phyloP scores from a whole-genome alignment of 2,113 vertebrate genomes.

The Nycticorax nycticorax region DNA sequence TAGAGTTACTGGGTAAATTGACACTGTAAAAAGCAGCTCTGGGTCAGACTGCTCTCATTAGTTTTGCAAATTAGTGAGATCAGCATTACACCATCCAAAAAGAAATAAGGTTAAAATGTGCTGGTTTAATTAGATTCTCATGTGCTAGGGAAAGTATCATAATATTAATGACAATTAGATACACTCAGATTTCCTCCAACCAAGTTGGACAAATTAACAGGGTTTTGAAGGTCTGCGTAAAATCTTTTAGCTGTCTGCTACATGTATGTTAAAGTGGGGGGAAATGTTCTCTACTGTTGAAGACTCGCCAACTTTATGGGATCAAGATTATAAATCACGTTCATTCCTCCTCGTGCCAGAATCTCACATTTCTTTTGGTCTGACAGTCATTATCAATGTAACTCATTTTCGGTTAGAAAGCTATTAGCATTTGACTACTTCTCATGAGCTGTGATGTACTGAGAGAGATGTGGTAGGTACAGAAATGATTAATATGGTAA shows the following conservation, averaged over 20 bases:
- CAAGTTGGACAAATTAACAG: neutral
- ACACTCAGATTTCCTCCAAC: neutral
- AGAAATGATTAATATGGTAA: neutral
- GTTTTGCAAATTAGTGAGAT: constrained; percentile 15
- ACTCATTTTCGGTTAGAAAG: neutral
- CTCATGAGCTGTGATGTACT: neutral
- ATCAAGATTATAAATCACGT: neutral
- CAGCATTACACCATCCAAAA: neutral
- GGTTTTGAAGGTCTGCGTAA: neutral
- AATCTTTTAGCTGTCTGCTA: neutral
- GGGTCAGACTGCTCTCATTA: constrained; percentile 5
- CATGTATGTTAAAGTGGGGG: neutral
- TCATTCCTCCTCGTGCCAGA: neutral
- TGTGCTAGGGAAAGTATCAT: neutral
- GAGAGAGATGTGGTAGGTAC: neutral
- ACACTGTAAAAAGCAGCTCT: neutral
- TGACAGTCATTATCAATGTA: neutral
- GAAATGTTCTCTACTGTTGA: neutral
- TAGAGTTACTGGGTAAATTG: neutral
- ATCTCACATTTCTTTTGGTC: neutral
- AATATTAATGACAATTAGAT: constrained; percentile 14
- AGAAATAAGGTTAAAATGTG: neutral
- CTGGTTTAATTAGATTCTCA: neutral
- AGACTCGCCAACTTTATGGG: neutral
- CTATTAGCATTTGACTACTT: neutral